Evolutionary conservation across 2,888 invertebrate genomes (phyloP).

Genomic region (Scrobipalpa costella): DNA sequence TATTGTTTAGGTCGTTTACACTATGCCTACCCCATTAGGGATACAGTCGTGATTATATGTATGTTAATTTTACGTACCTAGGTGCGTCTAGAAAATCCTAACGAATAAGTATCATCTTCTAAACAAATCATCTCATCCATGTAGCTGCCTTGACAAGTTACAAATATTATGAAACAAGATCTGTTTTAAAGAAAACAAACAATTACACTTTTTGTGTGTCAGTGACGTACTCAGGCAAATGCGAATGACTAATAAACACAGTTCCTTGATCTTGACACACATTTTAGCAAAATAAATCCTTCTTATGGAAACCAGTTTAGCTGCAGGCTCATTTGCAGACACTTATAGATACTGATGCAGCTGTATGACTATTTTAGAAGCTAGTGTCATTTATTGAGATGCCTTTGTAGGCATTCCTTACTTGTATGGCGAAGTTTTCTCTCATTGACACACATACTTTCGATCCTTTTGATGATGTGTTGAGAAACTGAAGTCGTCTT

Average conservation of each 20-base stretch:
- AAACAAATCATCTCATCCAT: too few species aligned
- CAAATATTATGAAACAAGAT: too few species aligned
- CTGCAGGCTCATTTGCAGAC: slow-evolving; percentile 50
- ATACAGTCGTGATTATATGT: too few species aligned
- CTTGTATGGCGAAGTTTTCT: slow-evolving; percentile 23
- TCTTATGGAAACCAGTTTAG: slow-evolving; percentile 64
- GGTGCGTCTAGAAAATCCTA: too few species aligned
- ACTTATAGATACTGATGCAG: slow-evolving; percentile 41
- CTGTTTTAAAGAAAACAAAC: background rate
- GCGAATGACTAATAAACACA: slow-evolving; percentile 56
- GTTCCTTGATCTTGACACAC: slow-evolving; percentile 79
- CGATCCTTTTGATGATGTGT: background rate
- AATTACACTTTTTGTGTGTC: slow-evolving; percentile 46
- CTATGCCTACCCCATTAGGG: too few species aligned
- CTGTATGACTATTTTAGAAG: slow-evolving; percentile 29
- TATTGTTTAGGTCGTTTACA: too few species aligned
- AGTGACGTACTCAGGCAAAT: slow-evolving; percentile 59
- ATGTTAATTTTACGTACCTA: too few species aligned
- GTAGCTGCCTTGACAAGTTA: too few species aligned
- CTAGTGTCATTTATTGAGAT: slow-evolving; percentile 27
- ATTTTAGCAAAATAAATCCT: slow-evolving; percentile 68
- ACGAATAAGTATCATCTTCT: too few species aligned
- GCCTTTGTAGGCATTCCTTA: slow-evolving; percentile 1
- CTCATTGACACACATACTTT: slow-evolving; percentile 24
- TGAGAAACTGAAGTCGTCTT: background rate